phyloP scores from a whole-genome alignment of 64 coral and sea anemone genomes.

The Pocillopora verrucosa region DNA sequence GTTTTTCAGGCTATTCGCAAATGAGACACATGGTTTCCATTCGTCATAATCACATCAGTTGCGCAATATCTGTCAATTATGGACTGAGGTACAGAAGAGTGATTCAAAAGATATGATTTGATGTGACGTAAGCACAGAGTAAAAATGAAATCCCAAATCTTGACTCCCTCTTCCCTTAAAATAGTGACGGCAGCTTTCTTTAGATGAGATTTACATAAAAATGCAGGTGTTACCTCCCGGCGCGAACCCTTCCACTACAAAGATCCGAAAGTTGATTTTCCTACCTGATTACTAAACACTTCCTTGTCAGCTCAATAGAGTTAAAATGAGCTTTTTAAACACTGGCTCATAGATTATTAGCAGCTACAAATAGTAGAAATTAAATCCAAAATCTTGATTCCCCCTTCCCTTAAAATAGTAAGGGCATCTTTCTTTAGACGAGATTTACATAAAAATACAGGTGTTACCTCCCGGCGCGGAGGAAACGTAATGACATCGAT shows the following conservation, averaged over 20 bases:
- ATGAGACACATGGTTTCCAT: background rate
- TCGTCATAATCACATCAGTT: background rate
- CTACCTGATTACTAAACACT: background rate
- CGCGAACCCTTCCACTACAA: background rate
- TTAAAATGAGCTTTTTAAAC: background rate
- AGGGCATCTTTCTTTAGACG: background rate
- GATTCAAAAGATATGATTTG: background rate
- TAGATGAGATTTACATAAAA: slow-evolving; percentile 3
- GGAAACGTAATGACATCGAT: too few relatives aligned
- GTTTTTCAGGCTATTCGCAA: background rate
- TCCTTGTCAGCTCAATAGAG: background rate
- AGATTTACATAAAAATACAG: background rate
- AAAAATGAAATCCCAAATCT: too few relatives aligned
- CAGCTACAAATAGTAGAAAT: background rate
- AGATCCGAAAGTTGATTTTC: too few relatives aligned
- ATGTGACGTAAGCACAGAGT: background rate
- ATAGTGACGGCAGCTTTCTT: background rate
- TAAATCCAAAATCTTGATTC: background rate
- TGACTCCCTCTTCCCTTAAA: too few relatives aligned
- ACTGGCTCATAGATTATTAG: background rate
- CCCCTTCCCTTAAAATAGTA: too few relatives aligned
- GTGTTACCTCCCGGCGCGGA: background rate
- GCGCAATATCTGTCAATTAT: background rate
- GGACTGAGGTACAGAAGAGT: background rate
- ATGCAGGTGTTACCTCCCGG: background rate